Conservation (phyloP, 2,113 vertebrate species). For the Phrynosoma platyrhinos region DNA sequence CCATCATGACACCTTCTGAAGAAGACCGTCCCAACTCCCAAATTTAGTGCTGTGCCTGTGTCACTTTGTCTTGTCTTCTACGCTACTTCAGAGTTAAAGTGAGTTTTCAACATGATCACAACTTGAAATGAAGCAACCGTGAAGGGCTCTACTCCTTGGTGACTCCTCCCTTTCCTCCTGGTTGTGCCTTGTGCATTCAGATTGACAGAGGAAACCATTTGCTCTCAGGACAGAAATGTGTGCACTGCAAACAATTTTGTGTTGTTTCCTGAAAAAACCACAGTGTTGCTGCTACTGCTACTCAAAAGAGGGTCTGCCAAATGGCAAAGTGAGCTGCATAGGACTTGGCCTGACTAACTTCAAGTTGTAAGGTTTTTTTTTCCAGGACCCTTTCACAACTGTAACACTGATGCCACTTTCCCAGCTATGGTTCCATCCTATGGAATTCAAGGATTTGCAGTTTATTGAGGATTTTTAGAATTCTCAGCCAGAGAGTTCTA, state of each 20-base stretch:
- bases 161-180: conserved; percentile 54
- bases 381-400: too few relatives aligned
- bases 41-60: neutral
- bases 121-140: neutral
- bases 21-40: neutral
- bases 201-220: neutral
- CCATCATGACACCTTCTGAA: conserved; percentile 54
- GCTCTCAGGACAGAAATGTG: accelerated
- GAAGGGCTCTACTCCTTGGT: neutral
- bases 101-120: neutral
- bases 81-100: conserved; percentile 54
- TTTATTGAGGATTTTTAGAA: too few relatives aligned
- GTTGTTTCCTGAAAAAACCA: conserved; percentile 3
- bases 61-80: conserved; percentile 1
- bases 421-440: too few relatives aligned
- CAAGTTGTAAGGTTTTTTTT: too few relatives aligned
- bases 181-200: neutral
- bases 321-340: neutral
- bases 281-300: neutral
- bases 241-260: neutral
- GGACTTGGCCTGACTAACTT: neutral
- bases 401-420: too few relatives aligned
- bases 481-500: too few relatives aligned
- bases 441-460: too few relatives aligned
- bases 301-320: neutral